Evolutionary conservation across 2,113 vertebrate species (phyloP), one percentile per base, ranked within the genome.

Genomic region (Tapirus terrestris): DNA sequence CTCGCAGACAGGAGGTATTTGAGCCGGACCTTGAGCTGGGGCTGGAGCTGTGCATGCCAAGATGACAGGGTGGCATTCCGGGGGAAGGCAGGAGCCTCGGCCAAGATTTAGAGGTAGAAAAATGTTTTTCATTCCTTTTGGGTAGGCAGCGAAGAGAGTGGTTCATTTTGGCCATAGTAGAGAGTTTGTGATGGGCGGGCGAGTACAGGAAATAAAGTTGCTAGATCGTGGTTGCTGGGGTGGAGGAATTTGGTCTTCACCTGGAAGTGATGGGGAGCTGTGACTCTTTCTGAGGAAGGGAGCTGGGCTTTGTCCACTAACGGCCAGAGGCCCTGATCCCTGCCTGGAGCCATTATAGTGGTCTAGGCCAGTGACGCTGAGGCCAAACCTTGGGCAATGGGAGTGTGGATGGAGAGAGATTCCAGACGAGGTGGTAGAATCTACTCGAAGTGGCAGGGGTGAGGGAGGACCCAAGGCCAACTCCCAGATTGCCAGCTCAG

Each of bases 81-180:
- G 67, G 75, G 16, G 6, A 27, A 77, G 18, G 8, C 12, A 83
- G n/a, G 31, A 72, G 29, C 8, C 60, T 60, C 7, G 0, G 21
- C 65, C 51, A 45, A 8, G 65, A 27, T 36, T 72, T 51, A 31
- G n/a, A 80, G 36, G 48, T 31, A 10, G 81, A 72, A 75, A 94
- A 88, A 17, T 1, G 1, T 63, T 39, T 86, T 68, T 92, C 65
- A 14, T 29, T 85, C 51, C 33, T 93, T 93, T 60, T 0, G 8
- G 48, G 56, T 9, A 70, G 27, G 17, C 43, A 96, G 93, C 65
- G 75, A 82, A 88, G 85, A 82, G 25, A 56, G n/a, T 18, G 75
- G 31, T 43, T 92, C 25, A 16, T 68, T 80, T 84, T 53, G 56
- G 58, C 72, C 60, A 43, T 14, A 36, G 21, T 20, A 39, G 84